A percentile compares a stretch with the other conserved stretches of the same genome.
Conservation (phyloP, 2,888 invertebrate genomes). For the Clostera curtula region DNA sequence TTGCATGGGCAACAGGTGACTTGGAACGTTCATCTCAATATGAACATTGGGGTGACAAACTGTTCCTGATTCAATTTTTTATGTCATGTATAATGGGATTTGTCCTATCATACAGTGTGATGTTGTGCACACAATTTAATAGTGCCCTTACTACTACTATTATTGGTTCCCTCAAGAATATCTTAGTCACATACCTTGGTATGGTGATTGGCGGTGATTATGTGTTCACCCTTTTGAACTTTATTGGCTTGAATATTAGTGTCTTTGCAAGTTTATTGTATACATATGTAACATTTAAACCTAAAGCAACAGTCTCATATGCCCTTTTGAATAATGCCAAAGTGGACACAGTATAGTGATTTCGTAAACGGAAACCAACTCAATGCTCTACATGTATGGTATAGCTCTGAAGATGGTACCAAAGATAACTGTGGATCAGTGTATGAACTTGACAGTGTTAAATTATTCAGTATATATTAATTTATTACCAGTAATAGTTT, state of each 20-base stretch:
- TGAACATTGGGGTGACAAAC: slow-evolving; percentile 81
- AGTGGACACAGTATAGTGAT: slow-evolving; percentile 57
- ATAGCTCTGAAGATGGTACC: slow-evolving; percentile 43
- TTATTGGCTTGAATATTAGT: slow-evolving; percentile 96
- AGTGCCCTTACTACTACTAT: slow-evolving; percentile 99
- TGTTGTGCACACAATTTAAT: slow-evolving; percentile 96
- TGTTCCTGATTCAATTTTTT: slow-evolving; percentile 87
- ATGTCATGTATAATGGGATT: slow-evolving; percentile 98
- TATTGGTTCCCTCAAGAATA: slow-evolving; percentile 98
- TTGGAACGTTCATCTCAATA: slow-evolving; percentile 79
- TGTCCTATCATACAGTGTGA: slow-evolving; percentile 93
- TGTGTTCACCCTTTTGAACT: slow-evolving; percentile 94
- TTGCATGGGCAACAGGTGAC: slow-evolving; percentile 86
- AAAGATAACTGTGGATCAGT: slow-evolving; percentile 39
- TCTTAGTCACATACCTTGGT: slow-evolving; percentile 96
- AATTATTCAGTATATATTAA: no score
- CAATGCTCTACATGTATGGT: slow-evolving; percentile 33
- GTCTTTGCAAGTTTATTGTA: slow-evolving; percentile 89
- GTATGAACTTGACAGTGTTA: no score
- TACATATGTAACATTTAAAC: slow-evolving; percentile 89
- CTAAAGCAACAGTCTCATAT: slow-evolving; percentile 62
- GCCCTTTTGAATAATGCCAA: slow-evolving; percentile 42
- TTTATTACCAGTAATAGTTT: no score
- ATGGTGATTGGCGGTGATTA: slow-evolving; percentile 99
- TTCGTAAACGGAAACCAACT: slow-evolving; percentile 27